Percentiles rank a stretch among this genome's conserved stretches.
These are phyloP conservation scores for Synanthedon vespiformis DNA, from an alignment of 2,888 invertebrate species.

Conservation along the genomic window DNA sequence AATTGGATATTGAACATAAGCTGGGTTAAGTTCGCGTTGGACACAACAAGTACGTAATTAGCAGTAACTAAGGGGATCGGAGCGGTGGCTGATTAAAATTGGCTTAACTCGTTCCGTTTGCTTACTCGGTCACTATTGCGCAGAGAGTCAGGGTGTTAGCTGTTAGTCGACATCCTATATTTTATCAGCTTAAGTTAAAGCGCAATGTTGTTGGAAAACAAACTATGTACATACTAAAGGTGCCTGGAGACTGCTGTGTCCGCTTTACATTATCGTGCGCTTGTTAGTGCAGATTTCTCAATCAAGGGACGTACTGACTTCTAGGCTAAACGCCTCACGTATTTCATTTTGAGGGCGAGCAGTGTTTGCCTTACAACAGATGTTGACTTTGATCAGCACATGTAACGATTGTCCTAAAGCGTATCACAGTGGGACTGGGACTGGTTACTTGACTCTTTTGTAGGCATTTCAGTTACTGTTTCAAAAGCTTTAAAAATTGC, in stretches of 20 bases:
- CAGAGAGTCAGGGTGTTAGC: background rate
- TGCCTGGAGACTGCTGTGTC: too few species aligned
- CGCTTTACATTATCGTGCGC: background rate
- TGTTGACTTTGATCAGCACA: too few species aligned
- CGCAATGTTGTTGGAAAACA: background rate
- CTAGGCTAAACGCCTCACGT: background rate
- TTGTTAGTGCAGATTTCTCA: background rate
- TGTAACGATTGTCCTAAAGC: too few species aligned
- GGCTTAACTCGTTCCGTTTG: slow-evolving; percentile 39
- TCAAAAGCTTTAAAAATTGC: too few species aligned
- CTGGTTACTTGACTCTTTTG: too few species aligned
- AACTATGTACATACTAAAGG: background rate
- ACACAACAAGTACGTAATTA: slow-evolving; percentile 59
- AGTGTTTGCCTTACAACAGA: too few species aligned
- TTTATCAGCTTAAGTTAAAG: background rate
- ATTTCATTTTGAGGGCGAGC: too few species aligned
- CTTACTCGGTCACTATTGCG: slow-evolving; percentile 6
- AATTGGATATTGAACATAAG: slow-evolving; percentile 61
- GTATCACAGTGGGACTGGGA: background rate
- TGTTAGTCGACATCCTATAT: background rate
- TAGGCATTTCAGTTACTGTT: too few species aligned
- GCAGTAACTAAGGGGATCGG: slow-evolving; percentile 55
- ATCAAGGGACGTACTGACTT: background rate
- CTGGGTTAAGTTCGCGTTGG: slow-evolving; percentile 51
- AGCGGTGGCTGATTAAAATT: slow-evolving; percentile 45